Base-by-base conservation (phyloP, 2,888 invertebrate genomes). In the Hartigia nigra region DNA sequence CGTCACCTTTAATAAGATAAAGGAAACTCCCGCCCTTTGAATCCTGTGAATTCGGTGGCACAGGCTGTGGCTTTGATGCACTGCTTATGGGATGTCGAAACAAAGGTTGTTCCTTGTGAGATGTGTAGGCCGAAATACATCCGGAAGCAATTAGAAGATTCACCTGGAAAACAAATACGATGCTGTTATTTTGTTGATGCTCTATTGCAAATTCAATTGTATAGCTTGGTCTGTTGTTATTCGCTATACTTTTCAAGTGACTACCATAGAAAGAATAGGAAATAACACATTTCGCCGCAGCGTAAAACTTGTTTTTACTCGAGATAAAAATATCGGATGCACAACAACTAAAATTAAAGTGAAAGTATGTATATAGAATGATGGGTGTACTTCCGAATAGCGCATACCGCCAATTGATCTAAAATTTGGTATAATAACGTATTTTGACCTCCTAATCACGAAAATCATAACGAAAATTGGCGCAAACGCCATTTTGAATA, bases 71-170 rank as follows among this genome's bases (percentile, higher is more conserved):
- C 79, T 89, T 87, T 80, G 86, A 90, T 76, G 86, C 87, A 35
- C 85, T 87, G 77, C 83, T 87, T 78, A 92, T 83, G 11, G 88
- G 84, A 80, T 92, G 92, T 75, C 88, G 87, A 81, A 91, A 90
- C 75, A 91, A 79, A 14, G 90, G 89, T 75, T 88, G 85, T 79
- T 88, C 88, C 81, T 87, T 87, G 79, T 86, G 87, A 72, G 85
- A 83, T 79, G 85, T 86, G 80, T 89, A 90, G 12, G 89, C 90
- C 75, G 88, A 87, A 80, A 91, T 86, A 79, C 83, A 86, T 72
- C 96, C 95, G 84, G 95, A 94, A 91, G 96, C 95, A 23, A 96
- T 93, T 1, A 95, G 94, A 80, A 96, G 92, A 83, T 95, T 95
- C 70, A 96, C 92, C 96, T 55, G 23, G 9, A 55, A 23, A 39